Evolutionary conservation across 2,797 vertebrate species (phyloP), one percentile per base, ranked within the genome.

Genomic region (Bradypodion pumilum): DNA sequence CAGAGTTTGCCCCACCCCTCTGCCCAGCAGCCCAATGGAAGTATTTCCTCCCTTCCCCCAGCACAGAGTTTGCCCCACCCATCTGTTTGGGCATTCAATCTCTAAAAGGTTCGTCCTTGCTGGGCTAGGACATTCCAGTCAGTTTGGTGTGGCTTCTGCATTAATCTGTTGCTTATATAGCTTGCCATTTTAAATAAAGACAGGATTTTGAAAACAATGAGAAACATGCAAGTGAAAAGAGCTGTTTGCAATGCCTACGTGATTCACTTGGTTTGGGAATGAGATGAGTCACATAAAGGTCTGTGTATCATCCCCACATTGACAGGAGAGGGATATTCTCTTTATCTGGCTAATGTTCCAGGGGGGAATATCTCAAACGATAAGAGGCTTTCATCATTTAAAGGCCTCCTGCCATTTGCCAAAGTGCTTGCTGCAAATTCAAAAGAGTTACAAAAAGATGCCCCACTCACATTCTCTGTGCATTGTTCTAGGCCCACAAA

Each of bases 261-360:
- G 75, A 40, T 66, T 82, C 69, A 82, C 79, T 81, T 59, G 85
- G 35, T 35, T 72, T 1, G 0, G 9, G 56, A 46, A 77, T 59
- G 0, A 86, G 86, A 80, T 74, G 35, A 89, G 32, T 82, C 73
- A 79, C 63, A 27, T 25, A 90, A 75, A 46, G 80, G 40, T 82
- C 37, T 65, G n/a, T 42, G 52, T 84, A n/a, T 84, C 86, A 81
- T 87, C 81, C 60, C 32, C 85, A 37, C 29, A 86, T 21, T 84
- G 75, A 82, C 69, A 84, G 27, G 9, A 85, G 35, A 21, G 4
- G 1, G 77, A 29, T 19, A 49, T 84, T 52, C 65, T 68, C 19
- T 63, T 77, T 29, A 68, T 52, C 80, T 79, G n/a, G 27, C 42
- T 0, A 0, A 56, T 23, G 16, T 42, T 82, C 60, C 75, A 76